Base-by-base conservation (phyloP, 1,140 invertebrate genomes). In the Belonocnema kinseyi region DNA sequence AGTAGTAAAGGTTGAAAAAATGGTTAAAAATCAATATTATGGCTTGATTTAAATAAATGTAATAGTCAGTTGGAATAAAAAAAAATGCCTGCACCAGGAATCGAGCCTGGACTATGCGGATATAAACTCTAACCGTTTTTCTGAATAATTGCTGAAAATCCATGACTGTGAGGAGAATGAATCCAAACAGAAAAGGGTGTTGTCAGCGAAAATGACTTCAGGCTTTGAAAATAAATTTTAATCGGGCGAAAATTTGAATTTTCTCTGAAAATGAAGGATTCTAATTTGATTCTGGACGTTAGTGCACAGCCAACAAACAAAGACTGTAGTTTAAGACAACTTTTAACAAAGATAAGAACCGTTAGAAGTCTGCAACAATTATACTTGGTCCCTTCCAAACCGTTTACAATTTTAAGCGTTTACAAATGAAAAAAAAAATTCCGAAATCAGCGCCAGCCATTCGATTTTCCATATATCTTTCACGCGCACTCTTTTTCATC, bases 271-370 rank as follows among this genome's bases (percentile, higher is more conserved):
- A 75, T 72, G 8, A 21, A 33, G 54, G 58, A 58, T 77, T 74
- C 58, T 56, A 80, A 54, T n/a, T 21, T 61, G 70, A 70, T 76
- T 85, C 80, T 80, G 76, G 78, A 70, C 50, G 75, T 71, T 66
- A 80, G 79, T 77, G 80, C 26, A 82, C 76, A 82, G 79, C 81
- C 82, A 76, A 85, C 86, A 85, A 76, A 88, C 80, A 88, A 86
- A 87, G 87, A 87, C 87, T 89, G 87, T 89, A 90, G 89, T 88
- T 89, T 91, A 89, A 90, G 88, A 88, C 89, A 88, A 89, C 87
- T 90, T 89, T 90, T 88, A 90, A 89, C 86, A 89, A 88, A 89
- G 85, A 88, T 85, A 87, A 84, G 82, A 88, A 89, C 86, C 87
- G 86, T 87, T 86, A 84, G 82, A 74, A 80, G 81, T 82, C 83